Percentiles rank a stretch among this genome's conserved stretches.
These are phyloP conservation scores for Chaunax sp. DNA, from an alignment of 2,797 vertebrate genomes.

Conservation along the genomic window DNA sequence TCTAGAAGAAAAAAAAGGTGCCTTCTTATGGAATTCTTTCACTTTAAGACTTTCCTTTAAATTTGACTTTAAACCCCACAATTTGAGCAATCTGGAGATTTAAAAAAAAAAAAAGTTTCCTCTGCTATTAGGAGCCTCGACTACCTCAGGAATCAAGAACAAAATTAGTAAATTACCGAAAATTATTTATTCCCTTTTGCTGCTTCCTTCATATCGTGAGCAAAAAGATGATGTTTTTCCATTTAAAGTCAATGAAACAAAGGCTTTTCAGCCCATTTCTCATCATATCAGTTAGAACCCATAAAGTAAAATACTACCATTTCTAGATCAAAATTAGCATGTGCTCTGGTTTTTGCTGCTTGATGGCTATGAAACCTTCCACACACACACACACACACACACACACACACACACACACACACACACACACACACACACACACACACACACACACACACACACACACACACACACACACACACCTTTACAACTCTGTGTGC, in stretches of 20 bases:
- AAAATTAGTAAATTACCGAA: background rate
- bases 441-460: too few relatives aligned
- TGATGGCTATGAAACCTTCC: too few relatives aligned
- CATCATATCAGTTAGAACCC: background rate
- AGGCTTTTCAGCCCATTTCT: background rate
- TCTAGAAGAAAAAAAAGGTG: slow-evolving; percentile 38
- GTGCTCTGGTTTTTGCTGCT: background rate
- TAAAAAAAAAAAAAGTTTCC: slow-evolving; percentile 21
- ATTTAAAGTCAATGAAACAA: slow-evolving; percentile 4
- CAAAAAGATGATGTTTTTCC: background rate
- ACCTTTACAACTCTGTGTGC: background rate
- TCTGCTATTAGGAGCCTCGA: background rate
- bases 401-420: too few relatives aligned
- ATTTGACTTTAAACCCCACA: slow-evolving; percentile 47
- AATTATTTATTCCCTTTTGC: background rate
- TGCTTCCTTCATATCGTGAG: slow-evolving; percentile 4
- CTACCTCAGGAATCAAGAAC: background rate
- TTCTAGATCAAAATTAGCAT: too few relatives aligned
- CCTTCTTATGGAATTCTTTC: slow-evolving; percentile 37
- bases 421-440: too few relatives aligned
- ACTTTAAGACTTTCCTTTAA: slow-evolving; percentile 39
- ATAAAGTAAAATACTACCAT: slow-evolving; percentile 8
- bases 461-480: too few relatives aligned
- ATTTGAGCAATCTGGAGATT: slow-evolving; percentile 56
- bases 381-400: too few relatives aligned